phyloP scores from a whole-genome alignment of 1,140 invertebrate genomes.

The Varroa destructor region DNA sequence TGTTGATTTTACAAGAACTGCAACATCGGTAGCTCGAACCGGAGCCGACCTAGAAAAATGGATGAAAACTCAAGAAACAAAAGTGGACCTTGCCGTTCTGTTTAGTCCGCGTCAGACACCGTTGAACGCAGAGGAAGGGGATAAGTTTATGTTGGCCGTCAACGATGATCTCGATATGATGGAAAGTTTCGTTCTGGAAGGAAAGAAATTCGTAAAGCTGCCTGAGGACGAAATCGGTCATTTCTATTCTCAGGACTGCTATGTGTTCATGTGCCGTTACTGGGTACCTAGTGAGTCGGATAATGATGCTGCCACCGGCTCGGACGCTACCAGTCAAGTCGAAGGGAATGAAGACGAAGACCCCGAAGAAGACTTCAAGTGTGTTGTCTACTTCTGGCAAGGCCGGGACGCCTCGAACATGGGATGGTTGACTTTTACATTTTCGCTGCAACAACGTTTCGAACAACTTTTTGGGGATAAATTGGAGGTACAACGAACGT shows the following conservation, averaged over 20 bases:
- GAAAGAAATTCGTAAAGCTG: slow-evolving; percentile 85
- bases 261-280: slow-evolving; percentile 93
- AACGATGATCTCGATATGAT: slow-evolving; percentile 91
- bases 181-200: slow-evolving; percentile 95
- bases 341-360: slow-evolving; percentile 48
- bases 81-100: slow-evolving; percentile 77
- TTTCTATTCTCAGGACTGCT: slow-evolving; percentile 90
- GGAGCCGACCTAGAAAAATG: slow-evolving; percentile 89
- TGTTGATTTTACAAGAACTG: slow-evolving; percentile 95
- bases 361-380: slow-evolving; percentile 76
- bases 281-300: slow-evolving; percentile 55
- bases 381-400: slow-evolving; percentile 99
- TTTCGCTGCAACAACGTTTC: slow-evolving; percentile 93
- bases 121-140: slow-evolving; percentile 69
- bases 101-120: slow-evolving; percentile 85
- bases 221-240: slow-evolving; percentile 80
- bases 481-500: slow-evolving; percentile 88
- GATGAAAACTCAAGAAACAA: slow-evolving; percentile 77
- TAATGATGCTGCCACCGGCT: slow-evolving; percentile 38
- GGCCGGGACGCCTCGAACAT: slow-evolving; percentile 91
- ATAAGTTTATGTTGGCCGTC: slow-evolving; percentile 74
- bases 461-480: slow-evolving; percentile 86
- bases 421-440: slow-evolving; percentile 98
- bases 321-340: slow-evolving; percentile 35
- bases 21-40: slow-evolving; percentile 86